Evolutionary conservation across 2,797 vertebrate species (phyloP).

Genomic region (Parotocinclus haroldoi): DNA sequence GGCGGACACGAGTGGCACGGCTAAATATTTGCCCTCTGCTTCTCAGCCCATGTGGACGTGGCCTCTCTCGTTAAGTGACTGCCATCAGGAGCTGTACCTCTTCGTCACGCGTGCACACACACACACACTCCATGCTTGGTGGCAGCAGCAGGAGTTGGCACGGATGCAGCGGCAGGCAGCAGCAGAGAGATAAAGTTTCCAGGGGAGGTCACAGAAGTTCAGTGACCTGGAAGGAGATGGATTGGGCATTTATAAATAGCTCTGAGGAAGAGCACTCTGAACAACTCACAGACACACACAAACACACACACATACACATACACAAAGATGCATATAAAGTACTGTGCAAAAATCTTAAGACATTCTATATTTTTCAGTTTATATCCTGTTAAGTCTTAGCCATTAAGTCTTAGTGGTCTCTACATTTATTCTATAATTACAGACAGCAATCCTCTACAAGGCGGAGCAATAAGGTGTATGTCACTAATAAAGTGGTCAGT

Average conservation of each 20-base stretch:
- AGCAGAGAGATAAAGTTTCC: constrained; percentile 63
- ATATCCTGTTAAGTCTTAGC: too few relatives aligned
- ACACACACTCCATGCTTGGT: constrained; percentile 32
- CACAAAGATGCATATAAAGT: neutral
- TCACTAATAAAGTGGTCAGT: too few relatives aligned
- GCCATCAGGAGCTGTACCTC: constrained; percentile 18
- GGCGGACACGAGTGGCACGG: constrained; percentile 57
- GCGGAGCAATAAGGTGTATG: too few relatives aligned
- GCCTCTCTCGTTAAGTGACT: constrained; percentile 58
- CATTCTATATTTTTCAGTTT: neutral
- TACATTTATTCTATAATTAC: too few relatives aligned
- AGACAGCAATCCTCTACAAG: too few relatives aligned
- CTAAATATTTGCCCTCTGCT: constrained; percentile 76
- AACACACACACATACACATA: constrained; percentile 1
- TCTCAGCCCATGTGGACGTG: constrained; percentile 66
- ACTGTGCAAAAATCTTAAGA: neutral
- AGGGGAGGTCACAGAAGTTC: constrained; percentile 64
- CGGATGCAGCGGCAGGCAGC: constrained; percentile 55
- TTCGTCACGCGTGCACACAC: constrained; percentile 44
- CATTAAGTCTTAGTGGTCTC: too few relatives aligned
- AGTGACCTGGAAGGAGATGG: constrained; percentile 63
- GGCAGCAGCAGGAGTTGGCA: constrained; percentile 56
- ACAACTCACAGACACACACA: constrained; percentile 1
- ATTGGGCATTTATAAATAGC: constrained; percentile 64
- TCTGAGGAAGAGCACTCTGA: constrained; percentile 39